A percentile compares a stretch with the other conserved stretches of the same genome.
Evolutionary conservation across 2,113 vertebrate species (phyloP).

Genomic region (Benitochromis conjunctus): DNA sequence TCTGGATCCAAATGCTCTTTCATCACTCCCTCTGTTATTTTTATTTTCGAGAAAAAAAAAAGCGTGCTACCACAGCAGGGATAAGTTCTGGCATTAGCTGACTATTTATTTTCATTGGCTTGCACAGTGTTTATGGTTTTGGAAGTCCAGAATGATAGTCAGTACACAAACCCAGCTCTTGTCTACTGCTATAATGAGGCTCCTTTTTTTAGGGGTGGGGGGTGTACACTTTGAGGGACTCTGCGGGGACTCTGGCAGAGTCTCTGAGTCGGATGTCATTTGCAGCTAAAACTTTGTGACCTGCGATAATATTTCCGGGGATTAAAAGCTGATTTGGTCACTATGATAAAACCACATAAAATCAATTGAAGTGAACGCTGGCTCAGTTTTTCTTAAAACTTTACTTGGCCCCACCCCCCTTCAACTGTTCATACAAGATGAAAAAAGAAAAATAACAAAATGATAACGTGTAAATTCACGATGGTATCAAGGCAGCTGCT

Average conservation of each 20-base stretch:
- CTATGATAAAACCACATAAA: background rate
- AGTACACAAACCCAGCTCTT: slow-evolving; percentile 16
- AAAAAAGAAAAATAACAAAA: background rate
- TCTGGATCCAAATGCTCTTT: slow-evolving; percentile 9
- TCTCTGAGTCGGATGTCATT: slow-evolving; percentile 9
- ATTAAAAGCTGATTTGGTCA: background rate
- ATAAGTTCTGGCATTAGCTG: slow-evolving; percentile 35
- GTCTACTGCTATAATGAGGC: slow-evolving; percentile 46
- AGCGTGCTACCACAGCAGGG: slow-evolving; percentile 20
- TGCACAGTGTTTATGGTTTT: slow-evolving; percentile 14
- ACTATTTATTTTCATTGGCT: slow-evolving; percentile 36
- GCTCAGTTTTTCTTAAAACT: background rate
- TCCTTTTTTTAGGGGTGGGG: background rate
- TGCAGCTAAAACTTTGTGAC: slow-evolving; percentile 22
- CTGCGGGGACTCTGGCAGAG: slow-evolving; percentile 31
- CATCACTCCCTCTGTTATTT: background rate
- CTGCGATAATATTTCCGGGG: background rate
- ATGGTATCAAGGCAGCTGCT: background rate
- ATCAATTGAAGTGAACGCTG: background rate
- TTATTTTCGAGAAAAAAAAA: slow-evolving; percentile 6
- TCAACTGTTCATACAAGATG: background rate
- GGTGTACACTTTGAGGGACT: slow-evolving; percentile 8
- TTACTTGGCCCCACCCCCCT: background rate
- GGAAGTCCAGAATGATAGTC: slow-evolving; percentile 8
- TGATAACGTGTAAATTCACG: background rate